These are phyloP conservation scores for Propsilocerus akamusi DNA, from an alignment of 1,140 invertebrate genomes.

Conservation along the genomic window DNA sequence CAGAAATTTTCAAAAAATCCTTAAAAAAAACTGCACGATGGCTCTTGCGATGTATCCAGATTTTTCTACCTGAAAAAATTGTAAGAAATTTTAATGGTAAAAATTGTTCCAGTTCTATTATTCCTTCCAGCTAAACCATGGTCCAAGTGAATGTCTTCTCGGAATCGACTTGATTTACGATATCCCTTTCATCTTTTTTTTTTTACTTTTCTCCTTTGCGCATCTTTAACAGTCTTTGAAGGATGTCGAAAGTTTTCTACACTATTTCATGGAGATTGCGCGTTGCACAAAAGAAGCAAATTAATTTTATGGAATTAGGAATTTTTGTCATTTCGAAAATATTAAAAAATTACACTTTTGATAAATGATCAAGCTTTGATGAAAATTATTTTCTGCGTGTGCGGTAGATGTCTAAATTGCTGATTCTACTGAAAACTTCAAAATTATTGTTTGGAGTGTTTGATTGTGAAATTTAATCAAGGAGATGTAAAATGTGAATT, in stretches of 20 bases:
- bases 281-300: neutral
- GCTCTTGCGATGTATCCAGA: neutral
- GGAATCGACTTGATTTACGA: conserved; percentile 1
- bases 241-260: neutral
- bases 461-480: conserved; percentile 4
- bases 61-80: neutral
- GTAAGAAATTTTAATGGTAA: neutral
- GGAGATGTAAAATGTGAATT: neutral
- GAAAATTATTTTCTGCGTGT: too few species aligned
- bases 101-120: conserved; percentile 1
- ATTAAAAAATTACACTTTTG: neutral
- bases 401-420: neutral
- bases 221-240: too few species aligned
- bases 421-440: neutral
- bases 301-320: conserved; percentile 4
- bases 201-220: neutral
- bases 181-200: neutral
- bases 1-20: neutral
- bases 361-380: conserved; percentile 1
- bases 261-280: neutral
- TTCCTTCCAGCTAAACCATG: conserved; percentile 1
- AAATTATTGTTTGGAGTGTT: too few species aligned
- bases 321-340: neutral
- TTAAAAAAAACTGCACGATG: neutral
- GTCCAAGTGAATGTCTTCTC: neutral